Evolutionary conservation across 2,888 invertebrate genomes (phyloP), one percentile per base, ranked within the genome.

Genomic region (Latrodectus hesperus): DNA sequence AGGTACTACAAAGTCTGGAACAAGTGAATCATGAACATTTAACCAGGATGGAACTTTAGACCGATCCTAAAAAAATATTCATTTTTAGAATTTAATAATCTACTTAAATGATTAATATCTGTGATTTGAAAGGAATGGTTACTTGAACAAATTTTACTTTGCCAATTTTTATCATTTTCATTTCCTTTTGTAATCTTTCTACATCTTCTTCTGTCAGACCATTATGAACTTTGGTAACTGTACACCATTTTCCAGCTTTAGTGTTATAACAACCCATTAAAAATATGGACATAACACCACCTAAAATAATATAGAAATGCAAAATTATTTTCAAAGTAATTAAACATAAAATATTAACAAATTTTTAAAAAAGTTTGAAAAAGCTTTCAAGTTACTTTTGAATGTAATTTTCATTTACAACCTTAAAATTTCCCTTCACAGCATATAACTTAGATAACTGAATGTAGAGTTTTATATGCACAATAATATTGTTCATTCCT

Each of bases 281-380:
- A 92, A 98, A 98, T 71, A 98, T 95, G 5, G 98, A 98, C 95
- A 97, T 96, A 94, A 97, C 95, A 0, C 98, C 98, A 70, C 98
- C 97, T 85, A 70, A 67, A 70, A 71, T 3, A 70, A 71, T 3
- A 11, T 26, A 14, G 4, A 73, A 73, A 73, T 52, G 12, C 17
- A 55, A 60, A 1, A 55, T 55, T 5, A 14, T 55, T 6, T 22
- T 22, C 22, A 22, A 22, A 22, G 22, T 22, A 22, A 22, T 22
- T 22, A 22, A 22, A 22, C 22, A 22, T 22, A 22, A 1, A 0
- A 22, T 1, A 22, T 22, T 22, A 22, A 22, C 1, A 22, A 22
- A 22, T 22, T 22, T 22, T 22, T n/a, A n/a, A 22, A 22, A 22
- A 22, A 22, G 22, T 22, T 22, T 22, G 22, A 22, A 22, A 22